These are phyloP conservation scores for Probosciger aterrimus DNA, from an alignment of 2,113 vertebrate genomes.

Conservation along the genomic window DNA sequence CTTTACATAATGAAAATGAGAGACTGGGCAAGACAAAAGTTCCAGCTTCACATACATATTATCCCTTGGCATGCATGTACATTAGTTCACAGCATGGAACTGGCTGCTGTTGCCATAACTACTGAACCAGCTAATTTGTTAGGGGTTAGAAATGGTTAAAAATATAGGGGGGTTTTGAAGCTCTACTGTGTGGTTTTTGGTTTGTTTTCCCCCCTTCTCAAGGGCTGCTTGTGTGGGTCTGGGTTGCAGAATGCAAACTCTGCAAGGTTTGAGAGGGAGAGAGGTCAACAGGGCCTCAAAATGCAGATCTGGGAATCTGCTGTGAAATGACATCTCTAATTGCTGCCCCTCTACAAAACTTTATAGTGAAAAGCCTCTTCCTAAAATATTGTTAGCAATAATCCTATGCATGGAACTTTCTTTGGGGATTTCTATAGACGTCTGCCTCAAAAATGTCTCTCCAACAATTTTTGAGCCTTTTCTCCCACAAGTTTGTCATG, in stretches of 20 bases:
- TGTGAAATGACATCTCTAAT: background rate
- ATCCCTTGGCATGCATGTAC: background rate
- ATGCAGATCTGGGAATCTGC: background rate
- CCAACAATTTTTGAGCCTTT: background rate
- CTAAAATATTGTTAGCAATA: background rate
- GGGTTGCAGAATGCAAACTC: background rate
- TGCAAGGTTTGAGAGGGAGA: background rate
- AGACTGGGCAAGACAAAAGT: background rate
- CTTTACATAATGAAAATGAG: background rate
- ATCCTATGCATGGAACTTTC: background rate
- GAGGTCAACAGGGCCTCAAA: background rate
- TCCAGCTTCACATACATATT: background rate
- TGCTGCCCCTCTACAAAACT: background rate
- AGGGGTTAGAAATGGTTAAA: background rate
- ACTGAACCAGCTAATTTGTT: background rate
- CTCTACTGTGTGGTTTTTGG: background rate
- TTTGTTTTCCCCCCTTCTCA: background rate
- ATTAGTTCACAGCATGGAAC: background rate
- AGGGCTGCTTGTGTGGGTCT: background rate
- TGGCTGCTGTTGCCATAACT: background rate
- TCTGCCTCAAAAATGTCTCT: background rate
- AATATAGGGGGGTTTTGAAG: background rate
- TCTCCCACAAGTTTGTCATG: background rate
- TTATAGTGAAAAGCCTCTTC: background rate
- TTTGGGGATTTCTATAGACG: background rate